Percentiles rank a stretch among this genome's conserved stretches.
These are phyloP conservation scores for Chaetorhynchus papuensis DNA, from an alignment of 2,113 vertebrate genomes.

Conservation along the genomic window DNA sequence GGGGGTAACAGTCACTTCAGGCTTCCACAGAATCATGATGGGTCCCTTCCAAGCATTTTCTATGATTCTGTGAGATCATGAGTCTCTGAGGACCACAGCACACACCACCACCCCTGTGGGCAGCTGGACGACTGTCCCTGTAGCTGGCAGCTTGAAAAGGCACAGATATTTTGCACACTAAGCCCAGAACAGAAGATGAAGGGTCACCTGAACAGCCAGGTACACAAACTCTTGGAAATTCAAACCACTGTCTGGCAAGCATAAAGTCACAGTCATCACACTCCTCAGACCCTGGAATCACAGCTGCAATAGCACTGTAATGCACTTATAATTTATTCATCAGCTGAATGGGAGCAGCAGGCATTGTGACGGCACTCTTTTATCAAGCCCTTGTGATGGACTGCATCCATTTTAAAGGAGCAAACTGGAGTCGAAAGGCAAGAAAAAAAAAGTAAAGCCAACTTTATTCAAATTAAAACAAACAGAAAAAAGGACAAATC, in stretches of 20 bases:
- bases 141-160: neutral
- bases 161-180: neutral
- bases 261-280: neutral
- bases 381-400: neutral
- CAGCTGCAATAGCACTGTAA: conserved; percentile 45
- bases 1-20: neutral
- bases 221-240: conserved; percentile 30
- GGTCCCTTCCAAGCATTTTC: neutral
- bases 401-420: conserved; percentile 33
- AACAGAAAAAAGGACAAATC: neutral
- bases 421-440: neutral
- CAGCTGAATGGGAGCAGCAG: neutral
- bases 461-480: conserved; percentile 1
- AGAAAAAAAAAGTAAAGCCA: neutral
- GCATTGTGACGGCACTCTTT: neutral
- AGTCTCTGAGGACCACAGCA: neutral
- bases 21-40: neutral
- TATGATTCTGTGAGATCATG: neutral
- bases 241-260: conserved; percentile 13
- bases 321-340: conserved; percentile 53
- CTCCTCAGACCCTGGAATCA: conserved; percentile 21
- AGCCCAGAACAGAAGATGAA: neutral
- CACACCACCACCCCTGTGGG: neutral
- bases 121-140: neutral
- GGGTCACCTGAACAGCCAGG: neutral